These are phyloP conservation scores for Globodera rostochiensis DNA, from an alignment of 1,140 invertebrate species.

Conservation along the genomic window DNA sequence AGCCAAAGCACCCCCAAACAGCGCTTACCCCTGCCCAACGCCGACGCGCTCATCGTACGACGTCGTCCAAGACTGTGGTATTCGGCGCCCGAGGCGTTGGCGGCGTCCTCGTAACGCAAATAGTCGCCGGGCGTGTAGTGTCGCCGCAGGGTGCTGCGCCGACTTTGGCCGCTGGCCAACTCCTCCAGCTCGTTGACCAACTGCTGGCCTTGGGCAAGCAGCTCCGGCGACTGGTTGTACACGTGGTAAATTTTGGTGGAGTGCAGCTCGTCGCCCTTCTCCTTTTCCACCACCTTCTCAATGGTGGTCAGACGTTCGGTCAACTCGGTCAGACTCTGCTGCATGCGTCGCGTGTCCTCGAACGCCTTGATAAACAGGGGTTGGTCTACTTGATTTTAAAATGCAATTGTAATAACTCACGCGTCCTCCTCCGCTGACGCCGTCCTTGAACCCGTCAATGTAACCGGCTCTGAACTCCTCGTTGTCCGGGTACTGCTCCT, in stretches of 20 bases:
- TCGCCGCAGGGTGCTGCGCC: conserved; percentile 60
- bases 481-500: conserved; percentile 64
- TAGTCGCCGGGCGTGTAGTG: conserved; percentile 65
- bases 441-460: conserved; percentile 65
- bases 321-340: conserved; percentile 62
- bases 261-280: conserved; percentile 64
- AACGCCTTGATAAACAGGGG: conserved; percentile 35
- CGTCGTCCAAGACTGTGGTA: conserved; percentile 60
- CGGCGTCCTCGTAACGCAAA: conserved; percentile 54
- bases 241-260: conserved; percentile 66
- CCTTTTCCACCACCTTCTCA: conserved; percentile 55
- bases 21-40: conserved; percentile 56
- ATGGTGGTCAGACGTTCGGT: conserved; percentile 61
- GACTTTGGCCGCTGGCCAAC: conserved; percentile 53
- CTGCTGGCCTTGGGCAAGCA: conserved; percentile 46
- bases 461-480: conserved; percentile 65
- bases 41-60: conserved; percentile 64
- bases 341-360: conserved; percentile 59
- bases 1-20: too few relatives aligned
- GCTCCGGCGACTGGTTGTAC: conserved; percentile 51
- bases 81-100: conserved; percentile 45
- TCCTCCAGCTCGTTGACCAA: conserved; percentile 60
- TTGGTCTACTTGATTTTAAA: background rate
- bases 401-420: conserved; percentile 27
- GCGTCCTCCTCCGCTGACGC: conserved; percentile 47